Evolutionary conservation across 2,113 vertebrate genomes (phyloP).

Genomic region (Bagarius yarrelli): DNA sequence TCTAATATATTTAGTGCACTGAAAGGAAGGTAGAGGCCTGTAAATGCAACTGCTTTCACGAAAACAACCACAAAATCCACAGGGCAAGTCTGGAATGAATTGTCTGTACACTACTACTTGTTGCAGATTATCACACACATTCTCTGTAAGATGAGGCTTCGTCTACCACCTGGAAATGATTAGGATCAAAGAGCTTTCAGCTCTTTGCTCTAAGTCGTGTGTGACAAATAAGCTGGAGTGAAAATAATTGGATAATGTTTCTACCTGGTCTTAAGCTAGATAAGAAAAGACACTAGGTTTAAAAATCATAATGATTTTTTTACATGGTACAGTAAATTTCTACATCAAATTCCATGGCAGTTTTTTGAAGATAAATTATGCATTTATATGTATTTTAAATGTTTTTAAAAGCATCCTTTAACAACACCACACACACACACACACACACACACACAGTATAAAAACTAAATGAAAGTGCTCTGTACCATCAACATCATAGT

Average conservation of each 20-base stretch:
- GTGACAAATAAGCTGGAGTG: neutral
- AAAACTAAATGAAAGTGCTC: too few species aligned
- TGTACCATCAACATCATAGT: too few species aligned
- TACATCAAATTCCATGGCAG: neutral
- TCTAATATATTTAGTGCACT: neutral
- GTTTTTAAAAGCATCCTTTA: too few species aligned
- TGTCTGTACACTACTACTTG: neutral
- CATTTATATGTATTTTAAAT: too few species aligned
- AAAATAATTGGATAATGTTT: neutral
- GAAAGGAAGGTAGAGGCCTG: neutral
- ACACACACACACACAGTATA: too few species aligned
- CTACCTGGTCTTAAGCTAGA: neutral
- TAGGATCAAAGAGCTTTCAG: conserved; percentile 16
- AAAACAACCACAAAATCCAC: neutral
- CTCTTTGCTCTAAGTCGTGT: neutral
- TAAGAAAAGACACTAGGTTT: neutral
- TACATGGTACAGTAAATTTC: neutral
- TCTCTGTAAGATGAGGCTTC: neutral
- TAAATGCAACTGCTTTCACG: neutral
- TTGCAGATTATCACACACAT: neutral
- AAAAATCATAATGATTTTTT: neutral
- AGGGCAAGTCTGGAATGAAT: conserved; percentile 6
- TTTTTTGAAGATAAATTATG: neutral
- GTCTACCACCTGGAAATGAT: conserved; percentile 6
- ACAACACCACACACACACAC: too few species aligned